phyloP scores from a whole-genome alignment of 1,140 invertebrate species.

The Hermetia illucens region DNA sequence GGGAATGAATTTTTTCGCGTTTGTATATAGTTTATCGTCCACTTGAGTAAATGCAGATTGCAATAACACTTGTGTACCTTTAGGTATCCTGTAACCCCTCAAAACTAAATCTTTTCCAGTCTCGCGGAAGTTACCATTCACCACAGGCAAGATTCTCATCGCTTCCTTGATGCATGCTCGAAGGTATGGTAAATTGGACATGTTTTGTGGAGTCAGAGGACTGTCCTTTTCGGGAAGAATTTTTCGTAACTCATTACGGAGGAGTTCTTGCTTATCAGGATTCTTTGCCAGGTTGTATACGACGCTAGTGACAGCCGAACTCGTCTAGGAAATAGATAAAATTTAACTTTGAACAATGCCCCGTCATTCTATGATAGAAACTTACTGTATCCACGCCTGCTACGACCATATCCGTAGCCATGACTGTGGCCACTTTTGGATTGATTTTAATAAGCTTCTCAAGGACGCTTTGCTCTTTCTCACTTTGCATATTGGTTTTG shows the following conservation, averaged over 20 bases:
- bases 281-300: conserved; percentile 41
- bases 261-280: conserved; percentile 49
- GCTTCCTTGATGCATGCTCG: conserved; percentile 48
- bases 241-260: conserved; percentile 48
- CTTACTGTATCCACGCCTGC: conserved; percentile 61
- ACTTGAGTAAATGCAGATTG: conserved; percentile 28
- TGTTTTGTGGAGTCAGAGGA: conserved; percentile 33
- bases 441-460: conserved; percentile 42
- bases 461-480: conserved; percentile 32
- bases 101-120: conserved; percentile 35
- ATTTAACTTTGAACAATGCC: background rate
- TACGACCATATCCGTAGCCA: conserved; percentile 56
- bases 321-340: conserved; percentile 11
- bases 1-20: conserved; percentile 36
- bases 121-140: conserved; percentile 30
- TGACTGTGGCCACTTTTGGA: conserved; percentile 39
- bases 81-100: conserved; percentile 38
- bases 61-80: conserved; percentile 36
- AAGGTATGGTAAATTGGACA: conserved; percentile 41
- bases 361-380: background rate
- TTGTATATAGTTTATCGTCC: conserved; percentile 32
- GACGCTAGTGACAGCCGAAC: conserved; percentile 8
- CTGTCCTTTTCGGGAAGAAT: conserved; percentile 32
- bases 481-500: no score
- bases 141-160: conserved; percentile 35